Evolutionary conservation across 92 coral and sea anemone species (phyloP).

Genomic region (Meandrina meandrites): DNA sequence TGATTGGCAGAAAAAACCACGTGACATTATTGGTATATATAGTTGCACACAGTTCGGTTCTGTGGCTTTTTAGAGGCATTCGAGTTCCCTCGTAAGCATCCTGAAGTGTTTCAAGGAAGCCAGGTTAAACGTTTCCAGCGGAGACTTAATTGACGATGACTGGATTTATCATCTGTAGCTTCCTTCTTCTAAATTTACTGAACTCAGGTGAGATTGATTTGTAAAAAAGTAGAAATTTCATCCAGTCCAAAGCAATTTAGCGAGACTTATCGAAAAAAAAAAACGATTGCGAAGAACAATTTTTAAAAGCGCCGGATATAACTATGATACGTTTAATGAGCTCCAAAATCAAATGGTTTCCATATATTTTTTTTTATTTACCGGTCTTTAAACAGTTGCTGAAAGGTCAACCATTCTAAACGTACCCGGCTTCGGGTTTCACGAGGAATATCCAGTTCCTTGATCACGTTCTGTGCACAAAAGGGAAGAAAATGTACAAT

Average conservation of each 20-base stretch:
- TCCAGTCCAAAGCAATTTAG: neutral
- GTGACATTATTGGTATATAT: neutral
- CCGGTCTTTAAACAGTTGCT: too few relatives aligned
- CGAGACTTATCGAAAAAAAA: neutral
- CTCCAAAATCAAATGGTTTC: neutral
- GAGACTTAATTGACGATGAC: conserved; percentile 1
- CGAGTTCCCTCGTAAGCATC: neutral
- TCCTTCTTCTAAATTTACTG: conserved; percentile 5
- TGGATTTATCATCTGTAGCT: conserved; percentile 2
- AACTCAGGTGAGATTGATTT: conserved; percentile 1
- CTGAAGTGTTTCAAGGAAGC: neutral
- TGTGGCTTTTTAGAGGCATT: neutral
- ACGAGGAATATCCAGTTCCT: neutral
- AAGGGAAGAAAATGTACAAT: neutral
- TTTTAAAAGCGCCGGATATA: neutral
- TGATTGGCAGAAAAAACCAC: conserved; percentile 8
- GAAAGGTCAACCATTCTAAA: neutral
- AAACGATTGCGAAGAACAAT: neutral
- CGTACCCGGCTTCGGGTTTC: neutral
- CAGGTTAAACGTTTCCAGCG: neutral
- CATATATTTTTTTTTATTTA: too few relatives aligned
- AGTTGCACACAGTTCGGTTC: neutral
- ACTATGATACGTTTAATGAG: neutral
- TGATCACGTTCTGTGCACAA: neutral
- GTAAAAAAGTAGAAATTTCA: neutral